Conservation (phyloP, 1,140 invertebrate species). For the Danaus melanippus region DNA sequence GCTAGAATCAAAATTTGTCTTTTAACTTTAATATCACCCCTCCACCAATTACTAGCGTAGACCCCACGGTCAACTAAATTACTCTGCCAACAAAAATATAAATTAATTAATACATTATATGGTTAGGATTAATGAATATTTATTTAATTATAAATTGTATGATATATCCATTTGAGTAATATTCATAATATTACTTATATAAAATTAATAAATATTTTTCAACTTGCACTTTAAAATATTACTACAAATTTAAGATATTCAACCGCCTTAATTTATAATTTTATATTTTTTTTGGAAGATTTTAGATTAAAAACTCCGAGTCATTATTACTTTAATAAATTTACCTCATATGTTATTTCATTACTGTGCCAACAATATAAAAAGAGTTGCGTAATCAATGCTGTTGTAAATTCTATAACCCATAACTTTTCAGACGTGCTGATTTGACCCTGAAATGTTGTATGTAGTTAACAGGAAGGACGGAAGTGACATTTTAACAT, state of each 20-base stretch:
- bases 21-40: slow-evolving; percentile 10
- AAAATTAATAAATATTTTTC: too few species aligned
- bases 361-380: slow-evolving; percentile 46
- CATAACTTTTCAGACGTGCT: slow-evolving; percentile 29
- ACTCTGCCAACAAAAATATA: slow-evolving; percentile 17
- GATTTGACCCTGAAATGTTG: slow-evolving; percentile 25
- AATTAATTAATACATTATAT: not conserved
- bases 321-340: not conserved
- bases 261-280: too few species aligned
- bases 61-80: slow-evolving; percentile 19
- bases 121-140: not conserved
- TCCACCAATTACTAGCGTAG: slow-evolving; percentile 29
- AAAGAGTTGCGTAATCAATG: slow-evolving; percentile 32
- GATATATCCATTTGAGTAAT: too few species aligned
- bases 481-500: too few species aligned
- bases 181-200: too few species aligned
- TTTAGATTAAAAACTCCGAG: too few species aligned
- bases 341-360: slow-evolving; percentile 34
- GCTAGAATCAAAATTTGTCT: slow-evolving; percentile 20
- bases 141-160: too few species aligned
- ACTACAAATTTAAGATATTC: too few species aligned
- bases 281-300: too few species aligned
- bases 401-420: slow-evolving; percentile 32
- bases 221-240: too few species aligned
- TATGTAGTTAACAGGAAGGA: too few species aligned